Evolutionary conservation across 2,888 invertebrate genomes (phyloP).

Genomic region (Thecocarcelia acutangulata): DNA sequence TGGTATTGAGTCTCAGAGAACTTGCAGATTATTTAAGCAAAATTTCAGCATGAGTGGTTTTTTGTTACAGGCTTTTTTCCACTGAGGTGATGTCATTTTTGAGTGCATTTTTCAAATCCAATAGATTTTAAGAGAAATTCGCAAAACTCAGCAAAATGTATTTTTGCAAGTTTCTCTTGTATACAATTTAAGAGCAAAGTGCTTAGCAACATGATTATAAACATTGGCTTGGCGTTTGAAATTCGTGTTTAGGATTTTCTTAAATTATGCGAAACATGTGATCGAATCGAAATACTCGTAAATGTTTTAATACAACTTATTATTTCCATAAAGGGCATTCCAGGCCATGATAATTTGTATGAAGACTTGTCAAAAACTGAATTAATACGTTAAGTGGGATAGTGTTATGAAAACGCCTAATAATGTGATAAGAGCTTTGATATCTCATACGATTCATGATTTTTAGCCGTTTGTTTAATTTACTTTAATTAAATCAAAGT

Average conservation of each 20-base stretch:
- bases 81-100: constrained; percentile 54
- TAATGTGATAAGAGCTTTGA: no score
- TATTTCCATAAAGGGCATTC: no score
- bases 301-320: no score
- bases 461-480: no score
- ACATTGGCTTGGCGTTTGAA: background rate
- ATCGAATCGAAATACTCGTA: no score
- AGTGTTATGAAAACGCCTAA: no score
- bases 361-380: no score
- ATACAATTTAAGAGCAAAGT: constrained; percentile 33
- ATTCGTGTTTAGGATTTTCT: background rate
- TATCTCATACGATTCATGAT: no score
- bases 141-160: constrained; percentile 11
- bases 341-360: no score
- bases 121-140: constrained; percentile 17
- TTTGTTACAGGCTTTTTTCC: constrained; percentile 25
- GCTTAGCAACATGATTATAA: constrained; percentile 12
- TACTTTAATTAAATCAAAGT: no score
- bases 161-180: constrained; percentile 46
- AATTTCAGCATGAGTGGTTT: constrained; percentile 5
- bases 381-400: no score
- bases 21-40: constrained; percentile 17
- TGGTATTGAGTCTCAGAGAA: background rate
- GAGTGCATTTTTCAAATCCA: constrained; percentile 11
- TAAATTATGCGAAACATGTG: background rate